Percentiles rank a stretch among this genome's conserved stretches.
Conservation (phyloP, 2,888 invertebrate species). For the Pheosia gnoma region DNA sequence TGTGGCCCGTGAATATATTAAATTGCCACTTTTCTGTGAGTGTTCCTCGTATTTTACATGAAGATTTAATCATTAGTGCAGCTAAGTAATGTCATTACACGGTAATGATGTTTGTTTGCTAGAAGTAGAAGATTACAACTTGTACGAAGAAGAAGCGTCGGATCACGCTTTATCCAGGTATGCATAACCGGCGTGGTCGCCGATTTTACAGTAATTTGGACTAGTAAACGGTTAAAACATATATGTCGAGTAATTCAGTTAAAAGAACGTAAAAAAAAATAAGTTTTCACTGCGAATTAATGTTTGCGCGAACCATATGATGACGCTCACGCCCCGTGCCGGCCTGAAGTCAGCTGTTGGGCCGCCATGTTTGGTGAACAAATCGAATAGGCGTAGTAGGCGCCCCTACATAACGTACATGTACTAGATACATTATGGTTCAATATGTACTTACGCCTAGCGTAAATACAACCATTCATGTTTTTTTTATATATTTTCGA, state of each 20-base stretch:
- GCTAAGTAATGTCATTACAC: conserved; percentile 81
- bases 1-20: conserved; percentile 73
- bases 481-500: conserved; percentile 21
- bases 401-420: conserved; percentile 58
- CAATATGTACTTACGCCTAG: conserved; percentile 54
- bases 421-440: conserved; percentile 48
- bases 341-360: conserved; percentile 83
- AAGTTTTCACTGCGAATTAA: conserved; percentile 17
- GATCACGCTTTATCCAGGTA: conserved; percentile 83
- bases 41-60: conserved; percentile 57
- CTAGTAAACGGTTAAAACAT: conserved; percentile 6
- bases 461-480: conserved; percentile 59
- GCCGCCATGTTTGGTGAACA: conserved; percentile 79
- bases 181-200: conserved; percentile 79
- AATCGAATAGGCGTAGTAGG: conserved; percentile 82
- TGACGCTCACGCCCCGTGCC: conserved; percentile 76
- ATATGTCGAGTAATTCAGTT: conserved; percentile 4
- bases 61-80: conserved; percentile 58
- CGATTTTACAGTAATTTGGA: conserved; percentile 36
- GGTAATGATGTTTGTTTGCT: conserved; percentile 82
- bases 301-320: conserved; percentile 61
- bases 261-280: conserved; percentile 10
- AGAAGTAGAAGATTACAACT: conserved; percentile 82
- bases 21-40: conserved; percentile 49
- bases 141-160: conserved; percentile 82